Evolutionary conservation across 1,140 invertebrate species (phyloP), one percentile per base, ranked within the genome.

Genomic region (Pseudachorutes palmiensis): DNA sequence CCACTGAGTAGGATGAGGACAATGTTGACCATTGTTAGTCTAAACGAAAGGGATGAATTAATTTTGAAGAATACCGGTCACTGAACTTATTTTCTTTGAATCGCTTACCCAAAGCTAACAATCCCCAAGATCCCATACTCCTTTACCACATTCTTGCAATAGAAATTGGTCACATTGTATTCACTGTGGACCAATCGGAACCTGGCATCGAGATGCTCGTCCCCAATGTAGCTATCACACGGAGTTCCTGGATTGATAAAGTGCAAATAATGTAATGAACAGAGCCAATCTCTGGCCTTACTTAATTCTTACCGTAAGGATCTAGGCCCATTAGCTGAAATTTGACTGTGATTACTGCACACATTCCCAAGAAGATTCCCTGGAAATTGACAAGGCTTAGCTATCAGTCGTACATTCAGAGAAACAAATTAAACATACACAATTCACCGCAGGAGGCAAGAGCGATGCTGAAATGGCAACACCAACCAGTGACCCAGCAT

Each of bases 401-500:
- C 26, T 29, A 28, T 64, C 19, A 51, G 30, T 26, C 26, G 30
- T 30, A 12, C 2, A 62, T 19, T 32, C 29, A 41, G 41, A 32
- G 33, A 9, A 33, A 41, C 2, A 1, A 61, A 64, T 51, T 64
- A 28, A 3, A 66, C 84, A 84, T 80, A 89, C 88, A 75, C 87
- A 88, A 78, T 93, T 93, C 3, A 92, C 89, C 68, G 89, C 87
- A 16, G 90, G 91, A n/a, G 90, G 90, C 60, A 94, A 75, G 33
- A 92, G 79, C 1, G 90, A 92, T 1, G 91, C 90, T 1, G 90
- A 92, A 75, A 93, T 92, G 2, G 91, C 91, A 41, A 94, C 91
- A 71, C 90, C 90, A 68, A 94, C 92, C 45, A 93, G 76, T 1
- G 90, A 90, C 1, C 89, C 89, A 48, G 86, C 86, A 75, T 89